Evolutionary conservation across 2,113 vertebrate species (phyloP).

Genomic region (Hemicordylus capensis): DNA sequence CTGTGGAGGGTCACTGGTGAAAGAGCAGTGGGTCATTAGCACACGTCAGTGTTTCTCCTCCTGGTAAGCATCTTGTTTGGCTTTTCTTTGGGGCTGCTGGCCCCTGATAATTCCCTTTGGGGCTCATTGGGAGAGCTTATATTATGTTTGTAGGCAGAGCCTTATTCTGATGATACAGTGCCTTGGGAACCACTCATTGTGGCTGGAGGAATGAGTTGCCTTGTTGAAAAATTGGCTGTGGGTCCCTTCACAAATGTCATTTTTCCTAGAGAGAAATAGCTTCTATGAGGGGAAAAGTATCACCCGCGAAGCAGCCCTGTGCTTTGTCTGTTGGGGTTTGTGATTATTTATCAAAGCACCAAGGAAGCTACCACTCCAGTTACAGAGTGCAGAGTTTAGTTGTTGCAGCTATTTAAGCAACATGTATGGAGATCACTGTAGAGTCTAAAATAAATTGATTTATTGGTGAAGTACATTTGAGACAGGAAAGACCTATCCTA

Average conservation of each 20-base stretch:
- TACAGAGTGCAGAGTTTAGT: too few relatives aligned
- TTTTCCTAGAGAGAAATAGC: neutral
- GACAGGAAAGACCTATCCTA: too few relatives aligned
- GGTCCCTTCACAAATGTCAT: neutral
- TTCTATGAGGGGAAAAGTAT: neutral
- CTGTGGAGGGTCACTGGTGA: slow-evolving; percentile 93
- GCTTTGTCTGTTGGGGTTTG: too few relatives aligned
- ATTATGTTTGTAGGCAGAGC: neutral
- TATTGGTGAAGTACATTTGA: too few relatives aligned
- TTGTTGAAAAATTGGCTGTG: neutral
- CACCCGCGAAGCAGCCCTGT: neutral
- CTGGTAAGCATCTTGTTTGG: slow-evolving; percentile 79
- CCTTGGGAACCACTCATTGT: neutral
- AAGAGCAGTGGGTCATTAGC: slow-evolving; percentile 94
- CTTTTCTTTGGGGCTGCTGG: neutral
- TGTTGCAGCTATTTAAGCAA: too few relatives aligned
- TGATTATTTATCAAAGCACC: too few relatives aligned
- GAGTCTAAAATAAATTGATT: too few relatives aligned
- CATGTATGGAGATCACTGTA: too few relatives aligned
- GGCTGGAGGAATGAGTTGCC: too few relatives aligned
- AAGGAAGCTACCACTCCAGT: too few relatives aligned
- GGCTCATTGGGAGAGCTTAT: neutral
- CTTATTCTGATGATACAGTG: neutral
- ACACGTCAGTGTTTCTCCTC: slow-evolving; percentile 95
- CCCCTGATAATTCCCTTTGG: neutral